Base-by-base conservation (phyloP, 2,797 vertebrate species). In the Emys orbicularis region DNA sequence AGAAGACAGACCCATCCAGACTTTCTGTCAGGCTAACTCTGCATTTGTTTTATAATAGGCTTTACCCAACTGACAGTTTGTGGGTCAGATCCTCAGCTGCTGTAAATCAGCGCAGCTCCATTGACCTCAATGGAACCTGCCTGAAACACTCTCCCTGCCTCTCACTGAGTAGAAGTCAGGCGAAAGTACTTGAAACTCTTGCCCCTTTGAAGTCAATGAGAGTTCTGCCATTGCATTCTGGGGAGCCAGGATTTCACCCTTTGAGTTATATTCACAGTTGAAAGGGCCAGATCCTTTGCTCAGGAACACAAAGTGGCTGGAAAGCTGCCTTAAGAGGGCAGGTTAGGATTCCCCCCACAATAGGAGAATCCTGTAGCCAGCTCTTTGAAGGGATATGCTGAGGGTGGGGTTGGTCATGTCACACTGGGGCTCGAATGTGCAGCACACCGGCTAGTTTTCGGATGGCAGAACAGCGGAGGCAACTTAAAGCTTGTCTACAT, bases 151-250 rank as follows among this genome's bases (percentile, higher is more conserved):
- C 4, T 50, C 31, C 1, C n/a, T 92, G 25, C 0, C 0, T 47
- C 93, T 72, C 44, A 95, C 15, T 72, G 90, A 79, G n/a, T 19
- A 23, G 72, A 95, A 95, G 88, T 37, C 5, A 77, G 16, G 44
- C 77, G 77, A 44, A 94, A 94, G 86, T 15, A 27, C 27, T 77
- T 90, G 34, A 92, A 94, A 83, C 27, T 27, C 29, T 80, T 72
- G 6, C 50, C 91, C 6, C 6, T 4, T 2, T 11, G 23, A 52
- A 2, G 1, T 18, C 54, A 90, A 1, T 0, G 18, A 23, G 83
- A 34, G 19, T 77, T 61, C 87, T 87, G 29, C 37, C 25, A 2
- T 23, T 61, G 4, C 2, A 3, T 80, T 87, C 81, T 47, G 76
- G 18, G 2, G 29, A 85, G 29, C 8, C 50, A 57, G 47, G 34